These are phyloP conservation scores for Procambarus clarkii DNA, from an alignment of 1,140 invertebrate species.

Conservation along the genomic window DNA sequence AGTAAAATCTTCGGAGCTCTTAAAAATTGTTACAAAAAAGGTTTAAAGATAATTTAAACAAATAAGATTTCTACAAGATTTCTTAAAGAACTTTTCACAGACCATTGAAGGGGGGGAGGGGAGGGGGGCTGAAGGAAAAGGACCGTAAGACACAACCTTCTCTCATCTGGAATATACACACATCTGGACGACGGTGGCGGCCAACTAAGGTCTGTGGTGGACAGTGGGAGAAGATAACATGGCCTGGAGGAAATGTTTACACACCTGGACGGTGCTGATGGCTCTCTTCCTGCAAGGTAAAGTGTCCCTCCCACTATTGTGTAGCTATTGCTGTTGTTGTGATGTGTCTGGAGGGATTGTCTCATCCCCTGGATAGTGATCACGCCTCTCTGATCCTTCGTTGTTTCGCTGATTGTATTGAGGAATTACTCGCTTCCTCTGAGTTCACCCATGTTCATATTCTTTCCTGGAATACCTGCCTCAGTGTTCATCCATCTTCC, in stretches of 20 bases:
- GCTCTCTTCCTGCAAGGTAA: neutral
- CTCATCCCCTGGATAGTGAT: neutral
- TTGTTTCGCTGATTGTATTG: neutral
- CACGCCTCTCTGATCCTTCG: neutral
- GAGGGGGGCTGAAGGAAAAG: too few species aligned
- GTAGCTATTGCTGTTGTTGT: neutral
- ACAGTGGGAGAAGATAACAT: neutral
- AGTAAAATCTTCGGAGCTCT: too few species aligned
- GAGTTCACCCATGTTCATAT: neutral
- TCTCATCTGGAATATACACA: neutral
- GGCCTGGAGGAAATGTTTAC: neutral
- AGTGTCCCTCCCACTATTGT: neutral
- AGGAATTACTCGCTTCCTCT: neutral
- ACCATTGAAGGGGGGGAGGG: too few species aligned
- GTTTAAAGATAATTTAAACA: too few species aligned
- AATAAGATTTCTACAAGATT: too few species aligned
- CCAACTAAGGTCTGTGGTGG: neutral
- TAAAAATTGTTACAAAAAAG: too few species aligned
- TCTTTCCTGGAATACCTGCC: too few species aligned
- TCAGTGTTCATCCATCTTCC: too few species aligned
- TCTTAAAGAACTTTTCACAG: too few species aligned
- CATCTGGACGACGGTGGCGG: neutral
- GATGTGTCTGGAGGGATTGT: neutral
- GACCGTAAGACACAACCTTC: too few species aligned
- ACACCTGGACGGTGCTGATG: neutral